These are phyloP conservation scores for Drosophila paucipuncta DNA, from an alignment of 2,888 invertebrate species.

Conservation along the genomic window DNA sequence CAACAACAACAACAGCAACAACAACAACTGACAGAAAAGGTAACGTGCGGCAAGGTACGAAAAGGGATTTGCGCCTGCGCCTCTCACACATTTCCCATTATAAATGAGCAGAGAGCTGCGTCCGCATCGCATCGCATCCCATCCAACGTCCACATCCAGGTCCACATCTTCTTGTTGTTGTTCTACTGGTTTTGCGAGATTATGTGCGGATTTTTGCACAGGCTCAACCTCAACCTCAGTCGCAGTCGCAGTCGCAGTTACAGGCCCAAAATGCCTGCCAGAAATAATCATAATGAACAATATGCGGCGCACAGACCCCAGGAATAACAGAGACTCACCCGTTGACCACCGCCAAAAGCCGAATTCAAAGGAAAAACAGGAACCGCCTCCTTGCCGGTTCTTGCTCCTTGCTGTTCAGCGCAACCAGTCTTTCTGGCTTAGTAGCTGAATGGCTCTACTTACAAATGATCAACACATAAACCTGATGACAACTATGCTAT, in stretches of 20 bases:
- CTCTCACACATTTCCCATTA: constrained; percentile 77
- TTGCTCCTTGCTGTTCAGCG: constrained; percentile 16
- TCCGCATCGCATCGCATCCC: constrained; percentile 18
- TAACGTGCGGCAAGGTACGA: constrained; percentile 50
- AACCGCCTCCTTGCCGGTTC: constrained; percentile 47
- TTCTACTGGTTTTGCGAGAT: constrained; percentile 80
- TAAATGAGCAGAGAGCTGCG: constrained; percentile 68
- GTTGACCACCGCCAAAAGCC: constrained; percentile 52
- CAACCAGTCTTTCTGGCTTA: constrained; percentile 40
- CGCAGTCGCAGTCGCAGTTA: constrained; percentile 25
- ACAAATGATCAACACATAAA: constrained; percentile 28
- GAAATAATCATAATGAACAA: constrained; percentile 79
- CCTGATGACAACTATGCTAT: constrained; percentile 25
- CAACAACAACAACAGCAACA: constrained; percentile 21
- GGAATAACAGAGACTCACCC: constrained; percentile 44
- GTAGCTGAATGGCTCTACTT: constrained; percentile 23
- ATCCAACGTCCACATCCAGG: constrained; percentile 18
- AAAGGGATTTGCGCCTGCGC: constrained; percentile 77
- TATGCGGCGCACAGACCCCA: constrained; percentile 51
- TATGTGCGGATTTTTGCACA: constrained; percentile 81
- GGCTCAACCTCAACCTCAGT: constrained; percentile 20
- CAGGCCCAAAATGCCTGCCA: constrained; percentile 59
- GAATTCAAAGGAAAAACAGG: constrained; percentile 77
- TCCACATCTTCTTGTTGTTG: constrained; percentile 68
- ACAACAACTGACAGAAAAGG: constrained; percentile 58